Evolutionary conservation across 2,888 invertebrate species (phyloP).

Genomic region (Andrena fulva): DNA sequence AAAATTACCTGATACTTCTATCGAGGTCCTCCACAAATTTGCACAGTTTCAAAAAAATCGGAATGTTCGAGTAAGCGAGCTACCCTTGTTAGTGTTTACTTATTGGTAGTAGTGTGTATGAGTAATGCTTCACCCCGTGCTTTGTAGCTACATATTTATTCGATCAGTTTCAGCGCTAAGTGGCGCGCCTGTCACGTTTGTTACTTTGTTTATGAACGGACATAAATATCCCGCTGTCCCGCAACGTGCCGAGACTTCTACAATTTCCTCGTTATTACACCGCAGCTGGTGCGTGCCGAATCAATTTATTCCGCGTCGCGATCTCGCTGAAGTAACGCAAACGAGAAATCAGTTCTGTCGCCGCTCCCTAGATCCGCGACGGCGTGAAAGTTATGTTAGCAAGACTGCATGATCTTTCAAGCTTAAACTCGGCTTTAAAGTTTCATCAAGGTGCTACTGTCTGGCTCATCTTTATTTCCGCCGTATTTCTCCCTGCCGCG

Average conservation of each 20-base stretch:
- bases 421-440: slow-evolving; percentile 53
- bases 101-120: too few relatives aligned
- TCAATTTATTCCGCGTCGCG: slow-evolving; percentile 63
- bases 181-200: slow-evolving; percentile 33
- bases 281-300: slow-evolving; percentile 52
- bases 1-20: too few relatives aligned
- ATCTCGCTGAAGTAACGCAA: slow-evolving; percentile 32
- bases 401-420: slow-evolving; percentile 42
- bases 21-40: too few relatives aligned
- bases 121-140: background rate
- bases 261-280: slow-evolving; percentile 58
- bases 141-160: slow-evolving; percentile 33
- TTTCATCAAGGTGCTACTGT: slow-evolving; percentile 40
- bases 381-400: slow-evolving; percentile 31
- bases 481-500: slow-evolving; percentile 3
- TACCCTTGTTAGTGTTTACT: too few relatives aligned
- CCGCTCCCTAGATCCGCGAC: slow-evolving; percentile 7
- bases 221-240: slow-evolving; percentile 38
- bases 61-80: too few relatives aligned
- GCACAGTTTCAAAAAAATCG: too few relatives aligned
- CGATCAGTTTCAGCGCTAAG: slow-evolving; percentile 36
- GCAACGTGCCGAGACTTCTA: slow-evolving; percentile 41
- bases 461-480: slow-evolving; percentile 31
- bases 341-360: slow-evolving; percentile 32
- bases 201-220: slow-evolving; percentile 36